These are phyloP conservation scores for Hypomesus transpacificus DNA, from an alignment of 2,113 vertebrate genomes.

Conservation along the genomic window DNA sequence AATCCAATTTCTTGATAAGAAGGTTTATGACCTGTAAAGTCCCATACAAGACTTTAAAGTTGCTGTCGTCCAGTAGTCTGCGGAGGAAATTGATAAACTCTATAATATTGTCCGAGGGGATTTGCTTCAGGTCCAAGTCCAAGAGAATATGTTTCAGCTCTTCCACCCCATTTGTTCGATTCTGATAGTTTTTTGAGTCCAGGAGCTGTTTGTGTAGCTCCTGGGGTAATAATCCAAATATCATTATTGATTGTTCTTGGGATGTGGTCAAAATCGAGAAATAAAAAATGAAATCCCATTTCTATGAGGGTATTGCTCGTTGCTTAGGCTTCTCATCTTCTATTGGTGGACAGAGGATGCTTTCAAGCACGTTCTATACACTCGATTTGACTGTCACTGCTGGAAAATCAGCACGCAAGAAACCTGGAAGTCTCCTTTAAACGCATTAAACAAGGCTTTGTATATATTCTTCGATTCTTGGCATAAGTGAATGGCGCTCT, in stretches of 20 bases:
- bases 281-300: constrained; percentile 16
- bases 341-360: too few species aligned
- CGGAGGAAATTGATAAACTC: constrained; percentile 77
- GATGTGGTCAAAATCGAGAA: constrained; percentile 52
- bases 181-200: constrained; percentile 82
- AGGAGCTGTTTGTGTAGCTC: constrained; percentile 82
- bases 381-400: too few species aligned
- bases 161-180: constrained; percentile 79
- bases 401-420: too few species aligned
- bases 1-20: constrained; percentile 75
- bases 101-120: constrained; percentile 66
- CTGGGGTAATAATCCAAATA: constrained; percentile 80
- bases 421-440: too few species aligned
- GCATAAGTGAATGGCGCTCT: too few species aligned
- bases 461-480: too few species aligned
- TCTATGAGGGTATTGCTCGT: constrained; percentile 48
- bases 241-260: constrained; percentile 62
- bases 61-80: constrained; percentile 77
- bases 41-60: constrained; percentile 83
- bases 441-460: too few species aligned
- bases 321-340: constrained; percentile 48
- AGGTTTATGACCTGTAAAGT: constrained; percentile 79
- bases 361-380: too few species aligned
- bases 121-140: constrained; percentile 64
- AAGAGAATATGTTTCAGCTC: constrained; percentile 75